Evolutionary conservation across 2,113 vertebrate genomes (phyloP), one percentile per base, ranked within the genome.

Genomic region (Catharus minimus): DNA sequence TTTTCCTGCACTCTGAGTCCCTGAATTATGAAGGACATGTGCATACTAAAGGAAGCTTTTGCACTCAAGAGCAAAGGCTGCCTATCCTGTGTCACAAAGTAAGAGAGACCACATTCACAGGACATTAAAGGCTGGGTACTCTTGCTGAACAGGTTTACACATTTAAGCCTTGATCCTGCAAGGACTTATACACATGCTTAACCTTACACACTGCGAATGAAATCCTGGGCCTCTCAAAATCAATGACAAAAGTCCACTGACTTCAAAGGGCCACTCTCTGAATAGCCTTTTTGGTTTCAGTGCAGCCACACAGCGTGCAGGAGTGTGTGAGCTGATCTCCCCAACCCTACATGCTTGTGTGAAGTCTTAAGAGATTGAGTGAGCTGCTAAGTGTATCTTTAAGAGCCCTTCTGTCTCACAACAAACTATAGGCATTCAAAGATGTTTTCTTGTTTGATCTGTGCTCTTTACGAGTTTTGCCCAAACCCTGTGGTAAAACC

Each of bases 141-240:
- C 89, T 94, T 89, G 82, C 88, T 77, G 93, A 96, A 93, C 89
- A 89, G 85, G 82, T 93, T 95, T 96, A 94, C 75, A 74, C 67
- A 33, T 91, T 91, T 95, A 94, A 94, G 82, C 79, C 79, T 85
- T 83, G 91, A 95, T 93, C 88, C 79, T 85, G 67, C 72, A 71
- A 95, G 56, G 91, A 88, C 60, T 94, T 95, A 94, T 33, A 94
- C 93, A 94, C 93, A 82, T 69, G 82, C 94, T 95, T 96, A 94
- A 94, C 95, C 88, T 94, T 66, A 22, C 58, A 91, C 44, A 86
- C 60, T 62, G 72, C 0, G 3, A 89, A 56, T 33, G 55, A 91
- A 96, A 95, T 82, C 89, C 91, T 15, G 43, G 58, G 75, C 79
- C 71, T 93, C 78, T 91, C 72, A 80, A 94, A 96, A 95, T 95